Conservation (phyloP, 2,113 vertebrate genomes). For the Vimba vimba region DNA sequence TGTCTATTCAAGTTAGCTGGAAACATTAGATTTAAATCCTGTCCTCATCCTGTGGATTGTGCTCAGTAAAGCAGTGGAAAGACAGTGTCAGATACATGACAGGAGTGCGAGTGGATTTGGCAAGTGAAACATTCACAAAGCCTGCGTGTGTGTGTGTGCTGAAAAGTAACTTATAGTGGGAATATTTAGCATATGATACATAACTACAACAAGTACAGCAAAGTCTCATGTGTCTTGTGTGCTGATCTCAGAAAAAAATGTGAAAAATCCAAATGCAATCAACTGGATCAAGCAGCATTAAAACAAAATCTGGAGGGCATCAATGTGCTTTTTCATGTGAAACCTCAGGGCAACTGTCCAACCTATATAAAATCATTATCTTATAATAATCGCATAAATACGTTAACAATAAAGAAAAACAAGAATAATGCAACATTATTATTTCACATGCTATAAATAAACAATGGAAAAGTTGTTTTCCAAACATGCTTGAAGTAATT, state of each 20-base stretch:
- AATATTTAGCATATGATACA: not conserved
- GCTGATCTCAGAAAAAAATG: not conserved
- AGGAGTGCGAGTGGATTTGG: conserved; percentile 39
- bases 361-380: conserved; percentile 45
- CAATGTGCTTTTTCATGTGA: conserved; percentile 1
- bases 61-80: conserved; percentile 7
- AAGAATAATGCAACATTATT: not conserved
- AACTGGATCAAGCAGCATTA: not conserved
- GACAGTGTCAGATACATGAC: conserved; percentile 35
- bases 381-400: conserved; percentile 30
- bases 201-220: not conserved
- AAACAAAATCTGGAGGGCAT: conserved; percentile 33
- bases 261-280: conserved; percentile 6
- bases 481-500: conserved; percentile 47
- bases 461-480: conserved; percentile 23
- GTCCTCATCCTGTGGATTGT: conserved; percentile 17
- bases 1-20: conserved; percentile 37
- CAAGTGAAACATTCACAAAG: conserved; percentile 11
- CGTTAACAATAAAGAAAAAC: conserved; percentile 9
- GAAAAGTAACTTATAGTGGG: not conserved
- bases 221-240: not conserved
- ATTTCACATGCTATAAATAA: conserved; percentile 17
- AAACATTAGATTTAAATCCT: conserved; percentile 23
- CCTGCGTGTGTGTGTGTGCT: not conserved
- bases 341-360: conserved; percentile 31